These are phyloP conservation scores for Gopherus evgoodei DNA, from an alignment of 2,113 vertebrate species.

Conservation along the genomic window DNA sequence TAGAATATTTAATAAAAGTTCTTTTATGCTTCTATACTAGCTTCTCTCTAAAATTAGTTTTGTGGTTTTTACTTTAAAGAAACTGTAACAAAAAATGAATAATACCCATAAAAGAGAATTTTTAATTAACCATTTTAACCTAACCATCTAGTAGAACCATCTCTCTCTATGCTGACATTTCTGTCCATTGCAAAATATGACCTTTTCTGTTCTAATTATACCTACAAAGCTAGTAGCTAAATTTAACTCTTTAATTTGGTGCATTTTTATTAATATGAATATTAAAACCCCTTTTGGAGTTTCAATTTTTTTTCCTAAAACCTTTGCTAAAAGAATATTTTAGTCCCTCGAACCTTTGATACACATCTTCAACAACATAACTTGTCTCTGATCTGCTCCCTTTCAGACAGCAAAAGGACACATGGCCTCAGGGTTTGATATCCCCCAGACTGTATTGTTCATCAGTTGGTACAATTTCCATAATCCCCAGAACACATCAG, in stretches of 20 bases:
- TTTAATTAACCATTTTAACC: constrained; percentile 7
- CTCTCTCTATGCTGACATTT: neutral
- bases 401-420: too few relatives aligned
- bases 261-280: constrained; percentile 2
- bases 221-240: neutral
- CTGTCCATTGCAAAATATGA: neutral
- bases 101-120: neutral
- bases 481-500: too few relatives aligned
- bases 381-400: too few relatives aligned
- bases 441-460: too few relatives aligned
- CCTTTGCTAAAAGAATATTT: neutral
- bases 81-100: neutral
- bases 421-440: too few relatives aligned
- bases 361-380: too few relatives aligned
- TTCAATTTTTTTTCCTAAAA: neutral
- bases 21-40: neutral
- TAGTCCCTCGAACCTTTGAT: neutral
- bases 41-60: neutral
- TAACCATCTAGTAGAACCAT: neutral
- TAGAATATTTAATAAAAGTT: neutral
- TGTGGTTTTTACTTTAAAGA: neutral
- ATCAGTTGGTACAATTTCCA: too few relatives aligned
- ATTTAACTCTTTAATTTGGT: neutral
- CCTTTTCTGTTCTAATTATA: constrained; percentile 30
- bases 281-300: constrained; percentile 6